Base-by-base conservation (phyloP, 2,797 vertebrate species). In the Macroramphosus scolopax region DNA sequence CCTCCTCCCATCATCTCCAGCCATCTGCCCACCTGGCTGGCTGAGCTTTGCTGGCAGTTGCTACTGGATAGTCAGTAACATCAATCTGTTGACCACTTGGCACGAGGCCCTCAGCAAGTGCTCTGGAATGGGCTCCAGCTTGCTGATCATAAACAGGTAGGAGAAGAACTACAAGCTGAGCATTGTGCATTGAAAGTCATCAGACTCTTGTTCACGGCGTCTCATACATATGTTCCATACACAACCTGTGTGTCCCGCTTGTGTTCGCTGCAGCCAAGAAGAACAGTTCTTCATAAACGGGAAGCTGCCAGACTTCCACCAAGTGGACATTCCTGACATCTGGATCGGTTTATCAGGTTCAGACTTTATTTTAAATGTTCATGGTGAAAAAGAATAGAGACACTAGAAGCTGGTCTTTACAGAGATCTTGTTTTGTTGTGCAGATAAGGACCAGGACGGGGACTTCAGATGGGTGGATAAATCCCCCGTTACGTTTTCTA, bases 341-440 rank as follows among this genome's bases (percentile, higher is more conserved):
- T 91, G 91, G 91, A 88, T 91, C 3, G 90, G 91, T 41, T 50
- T 91, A 60, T 91, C 89, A 75, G 91, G 91, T 91, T 53, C 8
- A 6, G 7, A 33, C 13, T 2, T 1, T 3, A 17, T 1, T 24
- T 52, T 36, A 18, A 0, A 16, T 25, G 1, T 5, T 64, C 11
- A 6, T 17, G 9, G 15, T 36, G n/a, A n/a, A 12, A 38, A 30
- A 26, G 2, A 12, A 0, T n/a, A n/a, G 13, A 25, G 20, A 56
- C 10, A 20, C 2, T 34, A n/a, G n/a, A n/a, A n/a, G n/a, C n/a
- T n/a, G n/a, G n/a, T n/a, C n/a, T n/a, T n/a, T n/a, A n/a, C n/a
- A n/a, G n/a, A 22, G 20, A 3, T 22, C 20, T 22, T 3, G 20
- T 22, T 22, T 14, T n/a, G 38, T 12, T 42, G 3, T 60, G 5